Evolutionary conservation across 2,888 invertebrate genomes (phyloP).

Genomic region (Zygaena filipendulae): DNA sequence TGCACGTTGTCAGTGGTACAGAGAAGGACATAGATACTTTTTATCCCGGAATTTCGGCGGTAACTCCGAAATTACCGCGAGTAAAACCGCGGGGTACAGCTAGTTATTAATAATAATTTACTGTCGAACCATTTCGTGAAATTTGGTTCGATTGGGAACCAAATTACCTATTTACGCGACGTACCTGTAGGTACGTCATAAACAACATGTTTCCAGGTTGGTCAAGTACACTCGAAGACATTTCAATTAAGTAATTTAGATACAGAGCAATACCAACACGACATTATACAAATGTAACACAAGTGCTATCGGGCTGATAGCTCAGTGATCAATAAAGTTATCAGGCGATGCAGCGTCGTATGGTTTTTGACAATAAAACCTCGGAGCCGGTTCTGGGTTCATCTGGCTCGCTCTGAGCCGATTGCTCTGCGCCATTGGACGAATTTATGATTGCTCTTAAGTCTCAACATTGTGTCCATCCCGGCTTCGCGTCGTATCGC

Average conservation of each 20-base stretch:
- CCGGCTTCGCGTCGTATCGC: constrained; percentile 13
- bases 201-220: too few species aligned
- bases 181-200: too few species aligned
- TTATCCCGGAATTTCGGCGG: too few species aligned
- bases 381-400: constrained; percentile 33
- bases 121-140: too few species aligned
- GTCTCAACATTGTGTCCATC: constrained; percentile 21
- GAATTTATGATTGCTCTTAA: constrained; percentile 46
- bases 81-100: too few species aligned
- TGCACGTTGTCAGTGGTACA: too few species aligned
- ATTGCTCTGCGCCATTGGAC: constrained; percentile 31
- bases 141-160: too few species aligned
- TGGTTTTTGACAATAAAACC: constrained; percentile 65
- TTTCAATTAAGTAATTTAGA: constrained; percentile 69
- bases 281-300: constrained; percentile 61
- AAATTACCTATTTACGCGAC: too few species aligned
- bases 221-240: too few species aligned
- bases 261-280: constrained; percentile 48
- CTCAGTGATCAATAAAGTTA: constrained; percentile 64
- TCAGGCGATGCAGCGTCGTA: constrained; percentile 49
- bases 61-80: too few species aligned
- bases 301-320: constrained; percentile 60
- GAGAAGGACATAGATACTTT: too few species aligned
- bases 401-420: constrained; percentile 36
- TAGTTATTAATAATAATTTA: too few species aligned